phyloP scores from a whole-genome alignment of 2,797 vertebrate genomes.

The Acanthopagrus latus region DNA sequence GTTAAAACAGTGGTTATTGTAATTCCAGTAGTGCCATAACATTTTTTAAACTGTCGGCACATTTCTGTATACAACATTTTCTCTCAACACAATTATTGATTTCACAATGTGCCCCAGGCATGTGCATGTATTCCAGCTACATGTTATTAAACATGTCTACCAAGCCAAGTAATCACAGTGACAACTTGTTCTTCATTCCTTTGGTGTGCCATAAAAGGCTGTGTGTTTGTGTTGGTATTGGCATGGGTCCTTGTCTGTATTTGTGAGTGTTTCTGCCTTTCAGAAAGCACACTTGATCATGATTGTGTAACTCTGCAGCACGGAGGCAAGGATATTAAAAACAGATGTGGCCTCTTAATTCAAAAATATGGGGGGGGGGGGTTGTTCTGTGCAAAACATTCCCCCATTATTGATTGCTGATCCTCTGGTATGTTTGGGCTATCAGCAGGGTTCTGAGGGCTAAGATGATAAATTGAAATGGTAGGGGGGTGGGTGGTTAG shows the following conservation, averaged over 20 bases:
- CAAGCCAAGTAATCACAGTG: constrained; percentile 61
- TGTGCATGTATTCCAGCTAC: constrained; percentile 25
- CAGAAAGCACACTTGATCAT: constrained; percentile 73
- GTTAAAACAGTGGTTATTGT: too few relatives aligned
- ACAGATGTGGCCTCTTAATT: constrained; percentile 87
- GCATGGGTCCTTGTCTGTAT: constrained; percentile 65
- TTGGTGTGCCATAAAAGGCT: constrained; percentile 70
- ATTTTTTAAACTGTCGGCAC: neutral
- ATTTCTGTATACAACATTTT: constrained; percentile 32
- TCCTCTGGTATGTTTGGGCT: constrained; percentile 84
- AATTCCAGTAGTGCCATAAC: too few relatives aligned
- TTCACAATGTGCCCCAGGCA: constrained; percentile 38
- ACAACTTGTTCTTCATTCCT: constrained; percentile 75
- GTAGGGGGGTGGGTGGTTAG: constrained; percentile 22
- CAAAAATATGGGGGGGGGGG: constrained; percentile 45
- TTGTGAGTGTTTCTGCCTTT: constrained; percentile 74
- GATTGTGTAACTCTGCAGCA: constrained; percentile 84
- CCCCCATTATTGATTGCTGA: constrained; percentile 86
- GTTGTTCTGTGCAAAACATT: constrained; percentile 74
- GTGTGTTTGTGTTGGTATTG: constrained; percentile 75
- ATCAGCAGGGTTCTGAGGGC: constrained; percentile 76
- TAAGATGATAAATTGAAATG: constrained; percentile 71
- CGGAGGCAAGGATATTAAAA: constrained; percentile 86
- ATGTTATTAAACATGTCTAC: constrained; percentile 65
- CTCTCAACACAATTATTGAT: constrained; percentile 35